These are phyloP conservation scores for Nemoura dubitans DNA, from an alignment of 2,888 invertebrate genomes.

Conservation along the genomic window DNA sequence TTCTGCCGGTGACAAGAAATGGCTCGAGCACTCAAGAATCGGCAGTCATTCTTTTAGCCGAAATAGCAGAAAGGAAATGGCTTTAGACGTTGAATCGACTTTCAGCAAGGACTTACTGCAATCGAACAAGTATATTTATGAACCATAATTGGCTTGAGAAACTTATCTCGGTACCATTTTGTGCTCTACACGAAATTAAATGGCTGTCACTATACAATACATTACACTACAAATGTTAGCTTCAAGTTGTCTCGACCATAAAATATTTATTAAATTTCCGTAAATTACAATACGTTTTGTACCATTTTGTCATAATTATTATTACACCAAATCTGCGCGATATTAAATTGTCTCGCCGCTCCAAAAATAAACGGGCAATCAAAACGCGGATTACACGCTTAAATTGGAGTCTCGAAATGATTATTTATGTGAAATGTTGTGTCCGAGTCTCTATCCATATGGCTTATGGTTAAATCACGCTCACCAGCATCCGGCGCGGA, in stretches of 20 bases:
- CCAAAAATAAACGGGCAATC: neutral
- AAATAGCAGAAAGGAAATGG: neutral
- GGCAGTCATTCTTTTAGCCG: neutral
- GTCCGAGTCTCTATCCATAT: neutral
- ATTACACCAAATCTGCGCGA: neutral
- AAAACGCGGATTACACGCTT: neutral
- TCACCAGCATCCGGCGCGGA: neutral
- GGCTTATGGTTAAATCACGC: neutral
- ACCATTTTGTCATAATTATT: neutral
- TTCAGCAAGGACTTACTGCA: neutral
- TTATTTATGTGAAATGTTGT: conserved; percentile 12
- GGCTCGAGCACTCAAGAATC: conserved; percentile 18
- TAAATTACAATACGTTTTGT: neutral
- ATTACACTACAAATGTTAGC: neutral
- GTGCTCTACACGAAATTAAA: neutral
- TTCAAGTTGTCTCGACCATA: neutral
- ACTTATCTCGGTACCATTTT: neutral
- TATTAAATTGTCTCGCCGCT: neutral
- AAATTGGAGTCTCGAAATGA: neutral
- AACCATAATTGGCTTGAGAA: neutral
- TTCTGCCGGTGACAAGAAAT: conserved; percentile 30
- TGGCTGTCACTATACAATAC: neutral
- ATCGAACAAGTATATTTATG: neutral
- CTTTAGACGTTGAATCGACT: neutral
- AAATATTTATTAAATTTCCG: neutral